Conservation (phyloP, 2,797 vertebrate species). For the Propithecus deckenii region DNA sequence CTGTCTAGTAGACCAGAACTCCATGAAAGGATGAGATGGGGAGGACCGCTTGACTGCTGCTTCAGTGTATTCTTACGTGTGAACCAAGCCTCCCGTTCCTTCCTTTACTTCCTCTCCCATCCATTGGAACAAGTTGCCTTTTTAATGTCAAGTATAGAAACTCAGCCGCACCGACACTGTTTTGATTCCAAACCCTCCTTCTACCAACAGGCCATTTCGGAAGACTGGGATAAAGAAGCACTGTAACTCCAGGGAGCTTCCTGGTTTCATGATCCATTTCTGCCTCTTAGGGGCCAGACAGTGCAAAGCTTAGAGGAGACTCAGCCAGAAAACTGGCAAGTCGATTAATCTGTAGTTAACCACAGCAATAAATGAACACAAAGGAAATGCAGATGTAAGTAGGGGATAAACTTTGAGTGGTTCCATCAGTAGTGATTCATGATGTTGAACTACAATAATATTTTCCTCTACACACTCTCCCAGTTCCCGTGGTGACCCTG, state of each 20-base stretch:
- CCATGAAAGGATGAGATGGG: neutral
- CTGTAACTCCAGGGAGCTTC: conserved; percentile 25
- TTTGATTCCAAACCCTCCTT: conserved; percentile 2
- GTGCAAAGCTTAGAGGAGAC: conserved; percentile 16
- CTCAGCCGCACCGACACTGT: neutral
- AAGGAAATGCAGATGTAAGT: conserved; percentile 65
- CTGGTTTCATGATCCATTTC: conserved; percentile 52
- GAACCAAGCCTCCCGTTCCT: neutral
- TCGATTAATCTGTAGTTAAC: conserved; percentile 62
- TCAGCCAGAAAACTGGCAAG: conserved; percentile 68
- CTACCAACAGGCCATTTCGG: neutral
- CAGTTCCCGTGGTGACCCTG: neutral
- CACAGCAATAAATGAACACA: conserved; percentile 58
- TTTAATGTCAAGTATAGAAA: neutral
- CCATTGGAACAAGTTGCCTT: neutral
- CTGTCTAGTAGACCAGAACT: neutral
- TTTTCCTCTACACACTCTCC: neutral
- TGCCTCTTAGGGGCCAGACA: conserved; percentile 30
- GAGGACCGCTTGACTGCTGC: neutral
- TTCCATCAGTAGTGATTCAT: conserved; percentile 64
- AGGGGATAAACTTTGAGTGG: conserved; percentile 49
- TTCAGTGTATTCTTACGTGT: neutral
- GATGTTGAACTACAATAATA: conserved; percentile 9
- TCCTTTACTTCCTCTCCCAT: neutral
- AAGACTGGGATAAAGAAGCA: conserved; percentile 20